phyloP scores from a whole-genome alignment of 2,113 vertebrate genomes.

The Ciconia boyciana region DNA sequence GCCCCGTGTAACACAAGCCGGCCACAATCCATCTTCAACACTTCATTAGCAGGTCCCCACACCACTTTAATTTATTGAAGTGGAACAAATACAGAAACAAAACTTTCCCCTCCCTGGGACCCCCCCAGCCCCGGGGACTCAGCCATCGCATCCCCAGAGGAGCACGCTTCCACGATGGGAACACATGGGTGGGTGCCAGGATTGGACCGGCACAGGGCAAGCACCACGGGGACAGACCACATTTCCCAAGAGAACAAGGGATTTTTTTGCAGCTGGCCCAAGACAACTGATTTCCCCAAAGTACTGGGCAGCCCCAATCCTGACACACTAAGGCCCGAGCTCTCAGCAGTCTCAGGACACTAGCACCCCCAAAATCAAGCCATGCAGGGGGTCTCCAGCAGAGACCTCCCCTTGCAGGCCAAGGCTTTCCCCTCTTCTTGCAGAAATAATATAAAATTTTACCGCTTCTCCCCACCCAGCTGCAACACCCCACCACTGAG shows the following conservation, averaged over 20 bases:
- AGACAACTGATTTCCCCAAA: too few relatives aligned
- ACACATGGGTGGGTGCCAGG: rapidly evolving
- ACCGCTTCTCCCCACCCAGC: background rate
- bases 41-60: constrained; percentile 13
- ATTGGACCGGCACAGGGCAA: rapidly evolving
- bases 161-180: rapidly evolving
- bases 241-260: rapidly evolving
- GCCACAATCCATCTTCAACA: constrained; percentile 1
- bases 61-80: background rate
- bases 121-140: rapidly evolving
- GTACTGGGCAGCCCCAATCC: background rate
- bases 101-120: background rate
- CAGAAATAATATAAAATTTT: background rate
- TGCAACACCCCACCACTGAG: background rate
- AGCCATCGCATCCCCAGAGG: rapidly evolving
- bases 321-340: background rate
- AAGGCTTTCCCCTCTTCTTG: background rate
- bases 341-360: background rate
- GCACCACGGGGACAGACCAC: background rate
- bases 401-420: background rate
- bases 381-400: background rate
- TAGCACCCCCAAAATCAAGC: background rate
- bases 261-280: background rate
- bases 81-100: background rate
- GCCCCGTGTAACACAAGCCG: background rate